Conservation (phyloP, 2,797 vertebrate species). For the Bucorvus abyssinicus region DNA sequence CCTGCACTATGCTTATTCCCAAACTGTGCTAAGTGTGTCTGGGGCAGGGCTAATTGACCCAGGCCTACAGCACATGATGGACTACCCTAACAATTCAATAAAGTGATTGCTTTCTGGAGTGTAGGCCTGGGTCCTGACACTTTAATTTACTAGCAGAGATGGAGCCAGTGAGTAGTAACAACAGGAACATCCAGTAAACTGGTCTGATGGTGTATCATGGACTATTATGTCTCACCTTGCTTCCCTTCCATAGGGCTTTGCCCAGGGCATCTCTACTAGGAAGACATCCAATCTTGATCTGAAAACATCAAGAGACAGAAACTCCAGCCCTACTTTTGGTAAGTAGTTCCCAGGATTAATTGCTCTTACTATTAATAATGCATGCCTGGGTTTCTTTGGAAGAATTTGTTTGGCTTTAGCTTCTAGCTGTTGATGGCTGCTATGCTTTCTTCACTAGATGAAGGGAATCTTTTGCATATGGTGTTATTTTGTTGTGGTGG, state of each 20-base stretch:
- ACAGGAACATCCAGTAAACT: slow-evolving; percentile 14
- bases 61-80: neutral
- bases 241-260: slow-evolving; percentile 38
- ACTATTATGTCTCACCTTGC: slow-evolving; percentile 39
- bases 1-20: neutral
- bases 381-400: slow-evolving; percentile 58
- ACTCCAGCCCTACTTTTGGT: slow-evolving; percentile 46
- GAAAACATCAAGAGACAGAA: slow-evolving; percentile 59
- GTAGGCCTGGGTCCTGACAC: neutral
- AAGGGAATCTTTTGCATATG: slow-evolving; percentile 48
- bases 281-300: slow-evolving; percentile 58
- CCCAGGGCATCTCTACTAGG: slow-evolving; percentile 57
- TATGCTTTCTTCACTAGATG: slow-evolving; percentile 31
- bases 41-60: neutral
- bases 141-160: neutral
- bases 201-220: neutral
- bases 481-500: slow-evolving; percentile 45
- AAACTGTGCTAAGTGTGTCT: neutral
- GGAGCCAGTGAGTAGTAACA: neutral
- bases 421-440: slow-evolving; percentile 47
- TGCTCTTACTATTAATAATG: slow-evolving; percentile 61
- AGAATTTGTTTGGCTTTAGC: slow-evolving; percentile 44
- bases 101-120: neutral
- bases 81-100: neutral
- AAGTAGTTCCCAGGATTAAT: slow-evolving; percentile 65